Percentiles rank a stretch among this genome's conserved stretches.
These are phyloP conservation scores for Penelope pileata DNA, from an alignment of 2,113 vertebrate species.

Conservation along the genomic window DNA sequence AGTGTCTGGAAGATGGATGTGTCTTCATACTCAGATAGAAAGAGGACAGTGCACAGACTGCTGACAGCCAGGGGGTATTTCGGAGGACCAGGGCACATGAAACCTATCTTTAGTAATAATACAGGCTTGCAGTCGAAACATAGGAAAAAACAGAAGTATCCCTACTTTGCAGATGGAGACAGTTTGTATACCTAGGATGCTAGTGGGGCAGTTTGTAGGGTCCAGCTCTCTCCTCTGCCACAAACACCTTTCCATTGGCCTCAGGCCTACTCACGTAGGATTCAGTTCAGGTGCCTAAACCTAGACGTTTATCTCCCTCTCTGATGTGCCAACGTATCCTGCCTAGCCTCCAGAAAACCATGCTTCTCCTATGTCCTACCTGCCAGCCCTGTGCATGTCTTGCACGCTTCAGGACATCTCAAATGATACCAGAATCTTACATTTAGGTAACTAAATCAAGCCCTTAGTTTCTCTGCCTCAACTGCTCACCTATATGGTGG, in stretches of 20 bases:
- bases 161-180: not conserved
- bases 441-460: not conserved
- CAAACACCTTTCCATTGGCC: not conserved
- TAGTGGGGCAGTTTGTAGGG: not conserved
- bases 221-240: not conserved
- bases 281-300: not conserved
- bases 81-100: not conserved
- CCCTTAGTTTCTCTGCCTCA: slow-evolving; percentile 11
- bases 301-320: not conserved
- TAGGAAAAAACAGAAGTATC: not conserved
- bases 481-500: not conserved
- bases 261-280: not conserved
- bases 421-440: not conserved
- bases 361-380: not conserved
- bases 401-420: not conserved
- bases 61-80: not conserved
- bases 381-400: not conserved
- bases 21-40: not conserved
- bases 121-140: not conserved
- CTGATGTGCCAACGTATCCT: not conserved
- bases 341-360: not conserved
- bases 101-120: not conserved
- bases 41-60: not conserved
- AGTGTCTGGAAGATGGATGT: not conserved
- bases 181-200: not conserved